Base-by-base conservation (phyloP, 2,113 vertebrate species). In the Myxocyprinus asiaticus region DNA sequence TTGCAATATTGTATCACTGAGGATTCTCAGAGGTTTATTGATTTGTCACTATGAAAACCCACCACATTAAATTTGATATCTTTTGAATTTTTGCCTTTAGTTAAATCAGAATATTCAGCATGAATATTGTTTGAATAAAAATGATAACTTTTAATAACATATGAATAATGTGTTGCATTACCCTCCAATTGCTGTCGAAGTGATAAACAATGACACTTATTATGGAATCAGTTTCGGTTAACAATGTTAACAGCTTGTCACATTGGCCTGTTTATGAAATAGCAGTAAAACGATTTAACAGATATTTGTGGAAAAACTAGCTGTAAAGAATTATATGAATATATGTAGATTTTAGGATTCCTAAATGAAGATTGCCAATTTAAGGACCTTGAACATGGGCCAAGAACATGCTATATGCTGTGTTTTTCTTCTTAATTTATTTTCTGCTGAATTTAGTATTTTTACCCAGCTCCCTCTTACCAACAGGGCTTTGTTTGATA, bases 1-100 rank as follows among this genome's bases (percentile, higher is more conserved):
- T 69, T 82, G 9, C 53, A 61, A 43, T 62, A 48, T 15, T 62
- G 47, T 78, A 56, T 64, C 56, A 58, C 64, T 12, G 55, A 58
- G 3, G 45, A 48, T 33, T 74, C 62, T 74, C 10, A 14, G 50
- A 14, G 9, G n/a, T 42, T 33, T 74, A 74, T 75, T 48, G 55
- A 48, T 78, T 68, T 61, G 45, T 77, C 33, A 11, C 65, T 50
- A 55, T 74, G 47, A 78, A 67, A 74, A 55, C 63, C 14, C 53
- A 50, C 14, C 42, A 8, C n/a, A 63, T 48, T 43, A 48, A 45
- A 64, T 51, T 42, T 33, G 33, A 61, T 74, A 74, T 47, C 22
- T 15, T 63, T 4, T n/a, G 59, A 6, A 47, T 55, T n/a, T 64
- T 72, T 61, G n/a, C 55, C 55, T 72, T n/a, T 72, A 43, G 70